Evolutionary conservation across 1,140 invertebrate genomes (phyloP).

Genomic region (Trichonephila clavata): DNA sequence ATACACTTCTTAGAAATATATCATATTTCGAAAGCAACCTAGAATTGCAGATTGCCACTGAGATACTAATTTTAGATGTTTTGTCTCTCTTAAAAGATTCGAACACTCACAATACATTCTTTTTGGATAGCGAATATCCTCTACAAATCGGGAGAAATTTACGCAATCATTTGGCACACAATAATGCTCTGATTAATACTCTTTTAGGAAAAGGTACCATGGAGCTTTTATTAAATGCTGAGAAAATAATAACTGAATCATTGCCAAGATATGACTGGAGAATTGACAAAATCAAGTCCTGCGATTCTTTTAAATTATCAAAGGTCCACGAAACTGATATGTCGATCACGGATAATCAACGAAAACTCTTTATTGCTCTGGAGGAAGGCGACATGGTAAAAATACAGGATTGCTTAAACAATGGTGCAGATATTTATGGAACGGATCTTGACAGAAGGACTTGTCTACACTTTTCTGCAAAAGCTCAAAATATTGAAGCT

Average conservation of each 20-base stretch:
- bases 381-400: neutral
- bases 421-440: constrained; percentile 11
- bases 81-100: constrained; percentile 6
- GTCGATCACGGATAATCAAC: neutral
- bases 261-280: neutral
- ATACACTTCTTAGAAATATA: constrained; percentile 22
- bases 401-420: neutral
- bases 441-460: neutral
- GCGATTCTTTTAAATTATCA: neutral
- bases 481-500: neutral
- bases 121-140: neutral
- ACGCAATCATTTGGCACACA: constrained; percentile 25
- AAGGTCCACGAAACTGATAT: neutral
- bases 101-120: neutral
- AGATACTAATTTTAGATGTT: constrained; percentile 30
- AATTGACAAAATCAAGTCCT: neutral
- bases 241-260: constrained; percentile 69
- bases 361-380: neutral
- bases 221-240: neutral
- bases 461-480: neutral
- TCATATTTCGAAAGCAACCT: neutral
- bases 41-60: constrained; percentile 3
- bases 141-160: neutral
- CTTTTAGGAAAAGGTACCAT: neutral
- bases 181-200: neutral